Evolutionary conservation across 2,113 vertebrate genomes (phyloP).

Genomic region (Parus major): DNA sequence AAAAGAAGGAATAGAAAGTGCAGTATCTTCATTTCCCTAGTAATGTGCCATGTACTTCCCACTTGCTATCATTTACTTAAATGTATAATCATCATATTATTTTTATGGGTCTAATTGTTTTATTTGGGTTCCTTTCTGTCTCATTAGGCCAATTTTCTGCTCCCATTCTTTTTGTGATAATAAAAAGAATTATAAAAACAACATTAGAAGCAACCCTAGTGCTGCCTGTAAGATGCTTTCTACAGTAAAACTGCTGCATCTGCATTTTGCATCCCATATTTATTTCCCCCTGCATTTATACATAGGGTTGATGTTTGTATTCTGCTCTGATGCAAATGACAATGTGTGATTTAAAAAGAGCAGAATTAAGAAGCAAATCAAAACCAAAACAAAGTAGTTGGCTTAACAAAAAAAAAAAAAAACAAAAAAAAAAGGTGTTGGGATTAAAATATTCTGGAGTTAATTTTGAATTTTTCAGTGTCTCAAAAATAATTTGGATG

Average conservation of each 20-base stretch:
- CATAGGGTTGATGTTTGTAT: neutral
- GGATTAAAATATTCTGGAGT: neutral
- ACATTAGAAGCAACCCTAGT: neutral
- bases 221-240: neutral
- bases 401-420: neutral
- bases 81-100: neutral
- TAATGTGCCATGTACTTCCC: neutral
- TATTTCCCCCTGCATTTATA: neutral
- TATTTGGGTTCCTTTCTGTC: conserved; percentile 13
- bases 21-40: neutral
- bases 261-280: neutral
- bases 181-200: neutral
- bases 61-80: neutral
- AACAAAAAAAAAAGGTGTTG: no score
- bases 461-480: neutral
- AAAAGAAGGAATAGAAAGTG: neutral
- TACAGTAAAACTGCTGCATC: neutral
- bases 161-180: neutral
- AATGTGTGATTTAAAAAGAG: neutral
- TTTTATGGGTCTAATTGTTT: neutral
- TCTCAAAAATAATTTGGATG: neutral
- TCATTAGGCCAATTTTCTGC: neutral
- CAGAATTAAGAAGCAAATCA: neutral
- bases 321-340: neutral
- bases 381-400: neutral